Evolutionary conservation across 2,797 vertebrate species (phyloP).

Genomic region (Psittacula derbiana): DNA sequence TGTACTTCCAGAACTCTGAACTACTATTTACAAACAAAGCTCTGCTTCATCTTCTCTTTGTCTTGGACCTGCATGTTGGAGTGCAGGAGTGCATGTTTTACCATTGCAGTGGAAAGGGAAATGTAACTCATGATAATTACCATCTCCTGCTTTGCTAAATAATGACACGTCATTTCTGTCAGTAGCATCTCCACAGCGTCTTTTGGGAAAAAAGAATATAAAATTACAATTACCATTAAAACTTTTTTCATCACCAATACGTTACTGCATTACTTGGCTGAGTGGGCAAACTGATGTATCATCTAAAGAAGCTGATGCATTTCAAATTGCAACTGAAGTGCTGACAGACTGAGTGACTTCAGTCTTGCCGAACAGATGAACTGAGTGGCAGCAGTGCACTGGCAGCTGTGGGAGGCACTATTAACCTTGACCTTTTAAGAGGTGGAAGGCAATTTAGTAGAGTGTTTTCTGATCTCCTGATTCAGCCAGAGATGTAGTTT

Average conservation of each 20-base stretch:
- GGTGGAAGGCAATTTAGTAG: neutral
- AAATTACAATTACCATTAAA: neutral
- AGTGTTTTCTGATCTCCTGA: neutral
- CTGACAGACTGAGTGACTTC: neutral
- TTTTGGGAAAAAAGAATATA: neutral
- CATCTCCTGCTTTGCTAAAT: neutral
- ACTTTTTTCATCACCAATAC: neutral
- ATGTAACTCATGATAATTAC: neutral
- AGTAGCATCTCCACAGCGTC: neutral
- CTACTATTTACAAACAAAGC: neutral
- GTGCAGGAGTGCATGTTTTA: neutral
- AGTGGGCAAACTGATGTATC: neutral
- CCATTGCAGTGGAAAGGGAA: neutral
- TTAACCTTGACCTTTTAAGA: neutral
- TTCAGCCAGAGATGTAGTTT: neutral
- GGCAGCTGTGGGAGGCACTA: neutral
- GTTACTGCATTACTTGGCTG: accelerated
- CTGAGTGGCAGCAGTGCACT: neutral
- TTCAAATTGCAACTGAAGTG: neutral
- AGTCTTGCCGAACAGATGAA: neutral
- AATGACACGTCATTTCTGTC: neutral
- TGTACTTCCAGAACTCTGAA: neutral
- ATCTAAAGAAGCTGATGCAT: neutral
- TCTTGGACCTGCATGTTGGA: neutral
- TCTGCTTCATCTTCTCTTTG: neutral